A percentile compares a stretch with the other conserved stretches of the same genome.
Conservation (phyloP, 2,113 vertebrate species). For the Leucosticte australis region DNA sequence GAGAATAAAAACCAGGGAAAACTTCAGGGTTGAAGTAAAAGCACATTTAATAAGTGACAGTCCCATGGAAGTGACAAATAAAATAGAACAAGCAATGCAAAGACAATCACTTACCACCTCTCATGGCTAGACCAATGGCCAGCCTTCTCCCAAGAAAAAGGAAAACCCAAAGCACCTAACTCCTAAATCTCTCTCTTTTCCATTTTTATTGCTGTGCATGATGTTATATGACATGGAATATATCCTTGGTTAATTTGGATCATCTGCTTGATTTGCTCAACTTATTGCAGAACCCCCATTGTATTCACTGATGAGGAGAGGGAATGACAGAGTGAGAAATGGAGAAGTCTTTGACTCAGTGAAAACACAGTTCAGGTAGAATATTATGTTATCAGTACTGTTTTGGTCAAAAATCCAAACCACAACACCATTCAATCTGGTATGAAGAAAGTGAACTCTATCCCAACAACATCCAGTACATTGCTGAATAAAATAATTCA, state of each 20-base stretch:
- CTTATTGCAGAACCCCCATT: rapidly evolving
- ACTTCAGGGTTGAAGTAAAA: not conserved
- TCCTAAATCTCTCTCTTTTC: not conserved
- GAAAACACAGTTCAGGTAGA: not conserved
- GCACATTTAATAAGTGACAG: not conserved
- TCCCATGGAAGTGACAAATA: not conserved
- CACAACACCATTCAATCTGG: not conserved
- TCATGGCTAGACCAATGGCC: not conserved
- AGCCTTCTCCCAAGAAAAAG: not conserved
- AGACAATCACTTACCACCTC: not conserved
- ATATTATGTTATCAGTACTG: not conserved
- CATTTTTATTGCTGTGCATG: not conserved
- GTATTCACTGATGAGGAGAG: not conserved
- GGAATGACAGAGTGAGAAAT: not conserved
- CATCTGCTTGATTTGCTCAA: not conserved
- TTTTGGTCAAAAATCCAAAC: not conserved
- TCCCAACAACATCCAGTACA: rapidly evolving
- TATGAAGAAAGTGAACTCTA: not conserved
- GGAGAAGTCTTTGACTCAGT: not conserved
- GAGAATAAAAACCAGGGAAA: not conserved
- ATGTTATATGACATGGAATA: rapidly evolving
- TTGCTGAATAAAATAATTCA: not conserved
- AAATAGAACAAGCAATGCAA: not conserved
- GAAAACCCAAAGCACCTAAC: not conserved
- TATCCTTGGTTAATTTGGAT: not conserved